A percentile compares a stretch with the other conserved stretches of the same genome.
phyloP scores from a whole-genome alignment of 2,888 invertebrate genomes.

The Tortricodes alternella region DNA sequence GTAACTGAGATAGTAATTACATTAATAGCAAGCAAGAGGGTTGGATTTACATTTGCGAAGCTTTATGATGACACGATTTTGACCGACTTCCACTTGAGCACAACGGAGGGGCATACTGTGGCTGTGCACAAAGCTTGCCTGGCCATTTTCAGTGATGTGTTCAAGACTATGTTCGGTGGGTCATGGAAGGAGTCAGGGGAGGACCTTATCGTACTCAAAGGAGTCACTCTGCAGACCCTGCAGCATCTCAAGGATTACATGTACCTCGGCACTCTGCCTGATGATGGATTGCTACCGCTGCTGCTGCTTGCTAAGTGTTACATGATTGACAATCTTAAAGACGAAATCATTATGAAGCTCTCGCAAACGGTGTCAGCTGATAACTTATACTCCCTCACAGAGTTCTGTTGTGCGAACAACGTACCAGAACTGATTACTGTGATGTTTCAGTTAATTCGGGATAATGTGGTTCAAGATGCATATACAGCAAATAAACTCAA shows the following conservation, averaged over 20 bases:
- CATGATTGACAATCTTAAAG: constrained; percentile 56
- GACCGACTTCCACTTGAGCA: constrained; percentile 56
- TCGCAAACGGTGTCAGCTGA: constrained; percentile 38
- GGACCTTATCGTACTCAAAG: constrained; percentile 48
- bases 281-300: constrained; percentile 47
- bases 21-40: neutral
- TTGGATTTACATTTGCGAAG: neutral
- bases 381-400: constrained; percentile 45
- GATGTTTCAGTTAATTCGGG: neutral
- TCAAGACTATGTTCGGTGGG: constrained; percentile 52
- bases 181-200: constrained; percentile 52
- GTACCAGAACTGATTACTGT: constrained; percentile 34
- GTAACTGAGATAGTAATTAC: too few species aligned
- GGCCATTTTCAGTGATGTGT: constrained; percentile 53
- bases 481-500: neutral
- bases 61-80: constrained; percentile 48
- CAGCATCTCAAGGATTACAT: constrained; percentile 53
- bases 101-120: constrained; percentile 54
- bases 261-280: constrained; percentile 50
- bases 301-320: constrained; percentile 52
- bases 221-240: constrained; percentile 46
- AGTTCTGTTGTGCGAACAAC: constrained; percentile 53
- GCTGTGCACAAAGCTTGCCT: constrained; percentile 51
- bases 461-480: neutral
- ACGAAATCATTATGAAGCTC: constrained; percentile 49